These are phyloP conservation scores for Regulus satrapa DNA, from an alignment of 2,113 vertebrate genomes.

Conservation along the genomic window DNA sequence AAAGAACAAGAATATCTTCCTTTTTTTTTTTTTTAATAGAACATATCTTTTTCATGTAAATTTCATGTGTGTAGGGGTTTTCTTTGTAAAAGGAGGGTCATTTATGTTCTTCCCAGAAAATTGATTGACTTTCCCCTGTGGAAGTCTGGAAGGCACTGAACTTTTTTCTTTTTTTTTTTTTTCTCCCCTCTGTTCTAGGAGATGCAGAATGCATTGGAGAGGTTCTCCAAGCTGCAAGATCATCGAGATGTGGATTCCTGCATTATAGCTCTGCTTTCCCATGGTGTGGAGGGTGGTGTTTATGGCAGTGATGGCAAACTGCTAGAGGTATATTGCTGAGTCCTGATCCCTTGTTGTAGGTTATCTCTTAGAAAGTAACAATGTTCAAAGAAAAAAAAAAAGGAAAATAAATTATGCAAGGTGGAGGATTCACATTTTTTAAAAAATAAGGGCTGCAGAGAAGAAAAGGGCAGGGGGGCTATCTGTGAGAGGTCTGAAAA, in stretches of 20 bases:
- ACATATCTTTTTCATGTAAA: accelerated
- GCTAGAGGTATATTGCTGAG: conserved; percentile 75
- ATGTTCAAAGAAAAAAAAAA: neutral
- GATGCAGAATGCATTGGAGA: conserved; percentile 82
- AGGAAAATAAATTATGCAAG: neutral
- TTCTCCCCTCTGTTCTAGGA: conserved; percentile 72
- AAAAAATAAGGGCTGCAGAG: neutral
- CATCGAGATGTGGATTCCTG: conserved; percentile 83
- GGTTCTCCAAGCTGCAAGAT: conserved; percentile 73
- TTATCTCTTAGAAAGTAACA: neutral
- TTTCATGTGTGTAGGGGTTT: neutral
- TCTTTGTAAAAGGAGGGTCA: neutral
- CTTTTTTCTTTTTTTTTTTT: too few relatives aligned
- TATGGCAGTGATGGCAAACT: conserved; percentile 90
- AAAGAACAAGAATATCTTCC: neutral
- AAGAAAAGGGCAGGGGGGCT: neutral
- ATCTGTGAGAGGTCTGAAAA: neutral
- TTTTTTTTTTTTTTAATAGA: neutral
- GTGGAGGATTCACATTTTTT: neutral
- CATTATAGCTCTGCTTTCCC: conserved; percentile 89
- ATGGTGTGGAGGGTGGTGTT: conserved; percentile 89
- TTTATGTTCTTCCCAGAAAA: neutral
- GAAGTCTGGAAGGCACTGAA: neutral
- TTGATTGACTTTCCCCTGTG: neutral
- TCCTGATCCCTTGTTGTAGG: neutral